Evolutionary conservation across 2,888 invertebrate genomes (phyloP), one percentile per base, ranked within the genome.

Genomic region (Rhabditophanes sp.): DNA sequence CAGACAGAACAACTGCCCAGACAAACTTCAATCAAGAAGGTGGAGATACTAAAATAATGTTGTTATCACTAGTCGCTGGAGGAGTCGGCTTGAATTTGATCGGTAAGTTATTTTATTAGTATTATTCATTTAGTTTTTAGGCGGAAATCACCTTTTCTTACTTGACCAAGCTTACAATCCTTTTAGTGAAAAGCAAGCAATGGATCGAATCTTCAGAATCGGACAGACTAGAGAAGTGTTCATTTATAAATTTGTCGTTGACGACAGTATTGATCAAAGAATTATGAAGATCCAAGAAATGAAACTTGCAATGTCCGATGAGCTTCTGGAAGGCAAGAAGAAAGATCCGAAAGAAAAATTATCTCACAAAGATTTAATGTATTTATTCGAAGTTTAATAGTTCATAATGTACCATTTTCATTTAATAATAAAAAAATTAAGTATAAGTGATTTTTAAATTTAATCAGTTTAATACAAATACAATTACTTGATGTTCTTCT

Each of bases 121-220:
- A 30, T 17, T 30, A 26, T 8, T n/a, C n/a, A n/a, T 8, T 9
- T 26, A n/a, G 19, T 20, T n/a, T 4, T 14, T 19, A 21, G 1
- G 20, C 2, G 88, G 78, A 1, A 87, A 82, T 71, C 83, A 90
- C 66, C 73, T 93, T 28, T 74, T 88, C 19, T 70, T 93, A 20
- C 67, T 85, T 15, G 90, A 93, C 69, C 75, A 84, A 33, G 88
- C 90, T 68, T 93, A 88, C 70, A 93, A 90, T 73, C 90, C 90
- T 0, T 87, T 88, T 59, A 69, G 90, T 27, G 90, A 93, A 68
- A 74, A 78, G 25, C 90, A 90, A 67, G 90, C 88, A 0, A 82
- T 82, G 69, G 90, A 90, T 70, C 73, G 90, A 41, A 78, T 90
- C 42, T 85, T 87, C 69, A 55, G 88, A 40, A 77, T 88, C 43